phyloP scores from a whole-genome alignment of 2,888 invertebrate species.

The Molorchus minor region DNA sequence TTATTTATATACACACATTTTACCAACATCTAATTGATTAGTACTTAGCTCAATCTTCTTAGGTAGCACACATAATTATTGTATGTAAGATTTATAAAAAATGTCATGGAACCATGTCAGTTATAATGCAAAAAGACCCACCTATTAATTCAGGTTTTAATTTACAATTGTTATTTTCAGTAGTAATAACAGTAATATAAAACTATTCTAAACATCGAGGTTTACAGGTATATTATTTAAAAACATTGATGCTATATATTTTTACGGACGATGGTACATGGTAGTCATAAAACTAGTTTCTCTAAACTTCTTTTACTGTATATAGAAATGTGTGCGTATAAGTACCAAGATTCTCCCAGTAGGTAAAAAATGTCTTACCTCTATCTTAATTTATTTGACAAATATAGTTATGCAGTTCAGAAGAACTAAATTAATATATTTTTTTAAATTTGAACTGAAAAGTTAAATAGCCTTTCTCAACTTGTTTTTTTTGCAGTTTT shows the following conservation, averaged over 20 bases:
- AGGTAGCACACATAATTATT: constrained; percentile 43
- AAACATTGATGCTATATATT: constrained; percentile 29
- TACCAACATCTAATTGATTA: constrained; percentile 41
- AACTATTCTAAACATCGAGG: constrained; percentile 31
- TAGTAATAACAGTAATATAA: constrained; percentile 21
- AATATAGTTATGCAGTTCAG: too few species aligned
- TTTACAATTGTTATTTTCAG: constrained; percentile 15
- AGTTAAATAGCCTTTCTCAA: too few species aligned
- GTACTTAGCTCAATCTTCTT: constrained; percentile 38
- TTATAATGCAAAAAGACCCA: constrained; percentile 17
- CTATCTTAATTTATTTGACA: background rate
- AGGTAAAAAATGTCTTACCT: constrained; percentile 16
- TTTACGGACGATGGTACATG: constrained; percentile 24
- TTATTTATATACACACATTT: constrained; percentile 44
- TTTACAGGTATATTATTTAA: constrained; percentile 24
- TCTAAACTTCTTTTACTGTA: constrained; percentile 6
- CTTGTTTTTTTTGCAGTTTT: too few species aligned
- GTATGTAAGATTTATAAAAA: constrained; percentile 28
- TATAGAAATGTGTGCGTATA: constrained; percentile 38
- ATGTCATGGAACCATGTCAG: constrained; percentile 6
- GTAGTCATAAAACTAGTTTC: constrained; percentile 13
- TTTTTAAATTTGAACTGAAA: too few species aligned
- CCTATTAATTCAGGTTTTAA: constrained; percentile 2
- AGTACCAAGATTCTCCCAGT: constrained; percentile 28
- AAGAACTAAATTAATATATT: too few species aligned